phyloP scores from a whole-genome alignment of 2,113 vertebrate genomes.

The Eurypyga helias region DNA sequence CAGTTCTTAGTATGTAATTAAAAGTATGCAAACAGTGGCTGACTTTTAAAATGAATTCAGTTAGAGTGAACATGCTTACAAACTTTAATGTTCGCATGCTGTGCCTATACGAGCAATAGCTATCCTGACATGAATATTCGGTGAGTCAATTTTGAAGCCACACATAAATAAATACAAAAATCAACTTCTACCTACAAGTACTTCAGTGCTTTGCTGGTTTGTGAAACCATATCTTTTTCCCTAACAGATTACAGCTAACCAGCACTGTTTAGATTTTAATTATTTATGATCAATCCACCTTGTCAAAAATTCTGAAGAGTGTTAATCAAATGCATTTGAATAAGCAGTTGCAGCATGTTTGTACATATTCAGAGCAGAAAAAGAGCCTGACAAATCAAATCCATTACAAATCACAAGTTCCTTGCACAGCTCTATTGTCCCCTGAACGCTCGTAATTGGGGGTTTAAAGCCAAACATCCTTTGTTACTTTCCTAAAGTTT shows the following conservation, averaged over 20 bases:
- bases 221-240: background rate
- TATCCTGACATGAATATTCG: background rate
- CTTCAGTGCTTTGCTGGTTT: background rate
- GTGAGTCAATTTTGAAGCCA: background rate
- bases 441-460: background rate
- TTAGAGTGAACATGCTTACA: background rate
- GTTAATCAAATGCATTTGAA: background rate
- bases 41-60: background rate
- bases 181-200: background rate
- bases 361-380: background rate
- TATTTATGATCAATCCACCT: background rate
- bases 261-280: background rate
- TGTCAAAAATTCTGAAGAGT: background rate
- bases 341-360: background rate
- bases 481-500: background rate
- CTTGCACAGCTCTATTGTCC: background rate
- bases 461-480: background rate
- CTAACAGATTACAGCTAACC: background rate
- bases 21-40: background rate
- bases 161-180: background rate
- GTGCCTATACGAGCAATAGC: background rate
- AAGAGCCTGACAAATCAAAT: conserved; percentile 2
- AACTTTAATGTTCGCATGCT: background rate
- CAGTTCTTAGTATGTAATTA: conserved; percentile 8
- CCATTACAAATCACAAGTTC: background rate